Percentiles rank a stretch among this genome's conserved stretches.
These are phyloP conservation scores for Falco rusticolus DNA, from an alignment of 2,797 vertebrate species.

Conservation along the genomic window DNA sequence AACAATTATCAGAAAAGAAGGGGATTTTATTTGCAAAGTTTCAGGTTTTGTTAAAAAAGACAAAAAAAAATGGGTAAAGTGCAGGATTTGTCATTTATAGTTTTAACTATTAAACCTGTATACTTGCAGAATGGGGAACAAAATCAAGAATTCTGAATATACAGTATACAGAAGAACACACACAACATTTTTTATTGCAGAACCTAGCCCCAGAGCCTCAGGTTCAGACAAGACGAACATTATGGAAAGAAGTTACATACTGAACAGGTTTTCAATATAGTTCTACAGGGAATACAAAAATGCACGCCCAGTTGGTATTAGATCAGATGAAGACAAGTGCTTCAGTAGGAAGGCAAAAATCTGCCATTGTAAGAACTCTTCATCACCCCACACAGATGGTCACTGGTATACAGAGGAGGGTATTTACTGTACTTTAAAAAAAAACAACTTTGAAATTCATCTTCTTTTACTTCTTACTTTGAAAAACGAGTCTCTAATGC, in stretches of 20 bases:
- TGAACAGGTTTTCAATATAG: background rate
- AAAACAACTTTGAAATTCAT: background rate
- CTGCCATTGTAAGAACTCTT: background rate
- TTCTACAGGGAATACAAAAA: background rate
- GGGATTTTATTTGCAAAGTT: background rate
- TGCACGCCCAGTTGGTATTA: background rate
- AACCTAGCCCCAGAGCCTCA: background rate
- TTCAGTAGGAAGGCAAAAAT: background rate
- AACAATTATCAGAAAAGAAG: background rate
- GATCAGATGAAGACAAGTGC: background rate
- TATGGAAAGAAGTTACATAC: background rate
- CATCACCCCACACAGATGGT: rapidly evolving
- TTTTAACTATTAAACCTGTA: background rate
- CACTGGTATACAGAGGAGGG: background rate
- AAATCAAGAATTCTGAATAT: background rate
- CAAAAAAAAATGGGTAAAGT: background rate
- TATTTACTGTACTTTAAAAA: background rate
- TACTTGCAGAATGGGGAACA: background rate
- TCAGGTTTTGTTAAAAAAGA: background rate
- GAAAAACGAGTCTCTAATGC: background rate
- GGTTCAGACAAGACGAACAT: background rate
- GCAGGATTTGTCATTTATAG: background rate
- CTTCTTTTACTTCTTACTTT: background rate
- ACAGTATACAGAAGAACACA: background rate
- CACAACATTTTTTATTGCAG: background rate